These are phyloP conservation scores for Cantharis flavilabris DNA, from an alignment of 2,888 invertebrate species.

Conservation along the genomic window DNA sequence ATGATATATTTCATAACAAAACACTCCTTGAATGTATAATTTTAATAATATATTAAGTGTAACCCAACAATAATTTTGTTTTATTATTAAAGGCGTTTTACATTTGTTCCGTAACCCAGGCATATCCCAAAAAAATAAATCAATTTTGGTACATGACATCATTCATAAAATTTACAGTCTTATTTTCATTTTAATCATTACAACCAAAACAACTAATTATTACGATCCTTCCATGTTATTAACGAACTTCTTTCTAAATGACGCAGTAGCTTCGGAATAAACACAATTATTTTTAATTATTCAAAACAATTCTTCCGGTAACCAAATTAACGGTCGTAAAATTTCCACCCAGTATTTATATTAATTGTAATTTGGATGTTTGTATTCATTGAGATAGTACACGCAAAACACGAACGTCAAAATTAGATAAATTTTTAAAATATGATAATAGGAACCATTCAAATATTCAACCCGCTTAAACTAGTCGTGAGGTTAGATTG, in stretches of 20 bases:
- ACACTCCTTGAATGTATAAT: constrained; percentile 3
- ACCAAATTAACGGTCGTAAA: constrained; percentile 3
- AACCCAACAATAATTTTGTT: constrained; percentile 1
- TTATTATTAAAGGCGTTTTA: constrained; percentile 10
- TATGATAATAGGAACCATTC: not conserved
- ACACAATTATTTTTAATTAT: constrained; percentile 7
- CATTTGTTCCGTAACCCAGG: not conserved
- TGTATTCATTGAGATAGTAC: not conserved
- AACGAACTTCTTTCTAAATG: constrained; percentile 15
- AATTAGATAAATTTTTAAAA: not conserved
- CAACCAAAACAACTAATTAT: constrained; percentile 13
- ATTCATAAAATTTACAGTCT: constrained; percentile 14
- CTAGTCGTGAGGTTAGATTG: not conserved
- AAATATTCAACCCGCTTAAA: not conserved
- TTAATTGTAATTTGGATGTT: not conserved
- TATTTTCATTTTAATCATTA: not conserved
- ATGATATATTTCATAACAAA: constrained; percentile 12
- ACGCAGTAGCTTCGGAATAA: constrained; percentile 12
- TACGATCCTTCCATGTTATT: constrained; percentile 11
- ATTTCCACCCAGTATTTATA: not conserved
- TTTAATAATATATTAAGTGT: constrained; percentile 7
- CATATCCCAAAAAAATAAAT: not conserved
- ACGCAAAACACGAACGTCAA: not conserved
- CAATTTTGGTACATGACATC: constrained; percentile 18
- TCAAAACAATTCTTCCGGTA: constrained; percentile 1